These are phyloP conservation scores for Unio pictorum DNA, from an alignment of 2,888 invertebrate species.

Conservation along the genomic window DNA sequence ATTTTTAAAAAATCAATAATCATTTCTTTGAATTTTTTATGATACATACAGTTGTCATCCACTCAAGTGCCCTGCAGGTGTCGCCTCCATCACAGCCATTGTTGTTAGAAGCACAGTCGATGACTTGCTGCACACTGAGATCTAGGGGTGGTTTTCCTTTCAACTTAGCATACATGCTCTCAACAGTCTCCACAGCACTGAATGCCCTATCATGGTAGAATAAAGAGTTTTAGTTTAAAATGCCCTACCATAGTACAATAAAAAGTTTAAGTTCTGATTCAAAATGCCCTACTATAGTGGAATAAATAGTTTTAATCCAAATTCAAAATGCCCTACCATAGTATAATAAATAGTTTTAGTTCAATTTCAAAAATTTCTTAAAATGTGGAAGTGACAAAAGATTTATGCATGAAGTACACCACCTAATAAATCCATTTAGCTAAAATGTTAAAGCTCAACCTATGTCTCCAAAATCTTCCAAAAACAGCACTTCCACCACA, in stretches of 20 bases:
- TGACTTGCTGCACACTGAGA: conserved; percentile 85
- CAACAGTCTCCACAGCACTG: conserved; percentile 82
- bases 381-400: background rate
- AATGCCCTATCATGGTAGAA: conserved; percentile 77
- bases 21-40: too few species aligned
- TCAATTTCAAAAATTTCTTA: background rate
- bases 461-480: too few species aligned
- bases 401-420: too few species aligned
- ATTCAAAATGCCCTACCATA: conserved; percentile 80
- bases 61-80: conserved; percentile 83
- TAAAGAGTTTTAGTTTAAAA: conserved; percentile 70
- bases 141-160: conserved; percentile 75
- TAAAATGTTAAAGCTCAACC: too few species aligned
- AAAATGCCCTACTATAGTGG: conserved; percentile 77
- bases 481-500: too few species aligned
- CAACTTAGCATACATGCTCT: conserved; percentile 83
- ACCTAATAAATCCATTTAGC: too few species aligned
- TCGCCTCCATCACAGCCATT: conserved; percentile 87
- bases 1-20: too few species aligned
- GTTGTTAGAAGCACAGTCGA: conserved; percentile 85
- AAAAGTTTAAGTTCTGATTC: background rate
- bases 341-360: conserved; percentile 9
- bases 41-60: conserved; percentile 75
- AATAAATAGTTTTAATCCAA: conserved; percentile 4
- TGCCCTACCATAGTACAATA: conserved; percentile 74